A percentile compares a stretch with the other conserved stretches of the same genome.
phyloP scores from a whole-genome alignment of 2,113 vertebrate species.

The Alligator mississippiensis region DNA sequence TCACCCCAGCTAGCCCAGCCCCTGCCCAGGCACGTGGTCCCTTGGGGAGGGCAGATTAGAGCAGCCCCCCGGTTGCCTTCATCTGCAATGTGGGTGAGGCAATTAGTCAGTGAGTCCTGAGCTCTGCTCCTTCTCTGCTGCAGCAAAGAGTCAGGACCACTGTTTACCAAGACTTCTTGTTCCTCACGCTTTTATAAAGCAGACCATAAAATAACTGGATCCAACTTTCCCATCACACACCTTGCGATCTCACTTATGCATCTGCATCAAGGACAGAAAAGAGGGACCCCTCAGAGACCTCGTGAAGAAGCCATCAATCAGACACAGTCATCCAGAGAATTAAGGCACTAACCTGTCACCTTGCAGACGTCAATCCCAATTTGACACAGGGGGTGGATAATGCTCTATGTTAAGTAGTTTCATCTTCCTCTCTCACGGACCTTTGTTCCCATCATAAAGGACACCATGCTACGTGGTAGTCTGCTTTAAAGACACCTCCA shows the following conservation, averaged over 20 bases:
- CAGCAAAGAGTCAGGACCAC: not conserved
- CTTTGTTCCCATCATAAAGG: not conserved
- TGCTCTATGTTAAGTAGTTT: not conserved
- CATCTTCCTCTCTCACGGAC: not conserved
- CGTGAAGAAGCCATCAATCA: not conserved
- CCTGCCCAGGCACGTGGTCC: not conserved
- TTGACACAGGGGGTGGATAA: not conserved
- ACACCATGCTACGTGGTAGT: not conserved
- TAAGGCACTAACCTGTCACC: not conserved
- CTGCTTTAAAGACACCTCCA: not conserved
- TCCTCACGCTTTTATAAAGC: not conserved
- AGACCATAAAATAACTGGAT: not conserved
- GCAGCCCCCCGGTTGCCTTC: not conserved
- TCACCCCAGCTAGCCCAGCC: not conserved
- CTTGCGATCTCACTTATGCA: not conserved
- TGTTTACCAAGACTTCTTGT: not conserved
- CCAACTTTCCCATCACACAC: accelerated
- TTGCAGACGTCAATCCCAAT: not conserved
- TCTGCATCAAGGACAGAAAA: not conserved
- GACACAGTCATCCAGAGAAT: not conserved
- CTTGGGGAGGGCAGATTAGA: not conserved
- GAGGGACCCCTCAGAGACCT: not conserved
- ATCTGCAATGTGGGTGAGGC: not conserved
- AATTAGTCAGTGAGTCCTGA: not conserved
- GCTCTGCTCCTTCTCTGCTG: not conserved